A percentile compares a stretch with the other conserved stretches of the same genome.
phyloP scores from a whole-genome alignment of 92 coral and sea anemone genomes.

The Palythoa grandiflora region DNA sequence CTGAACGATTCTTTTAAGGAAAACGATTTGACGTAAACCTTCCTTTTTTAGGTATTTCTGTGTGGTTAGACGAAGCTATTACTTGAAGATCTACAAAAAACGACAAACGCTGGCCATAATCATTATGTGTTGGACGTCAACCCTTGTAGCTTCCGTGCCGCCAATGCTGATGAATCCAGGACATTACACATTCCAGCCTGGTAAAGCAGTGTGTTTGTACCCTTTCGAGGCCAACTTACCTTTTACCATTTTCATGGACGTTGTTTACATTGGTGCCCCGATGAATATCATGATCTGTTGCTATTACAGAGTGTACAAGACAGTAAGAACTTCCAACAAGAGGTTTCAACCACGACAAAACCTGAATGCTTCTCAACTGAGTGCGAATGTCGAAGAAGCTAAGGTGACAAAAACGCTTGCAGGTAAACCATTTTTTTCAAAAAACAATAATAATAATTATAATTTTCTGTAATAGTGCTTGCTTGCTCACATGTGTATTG shows the following conservation, averaged over 20 bases:
- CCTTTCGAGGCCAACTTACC: constrained; percentile 74
- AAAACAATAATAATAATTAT: background rate
- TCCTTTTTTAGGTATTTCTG: constrained; percentile 64
- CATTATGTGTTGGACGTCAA: constrained; percentile 50
- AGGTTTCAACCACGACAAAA: constrained; percentile 55
- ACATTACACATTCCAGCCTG: constrained; percentile 76
- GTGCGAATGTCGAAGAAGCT: constrained; percentile 82
- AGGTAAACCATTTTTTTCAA: background rate
- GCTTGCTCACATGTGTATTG: too few relatives aligned
- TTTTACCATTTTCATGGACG: constrained; percentile 66
- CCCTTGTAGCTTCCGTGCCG: constrained; percentile 65
- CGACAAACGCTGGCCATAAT: constrained; percentile 45
- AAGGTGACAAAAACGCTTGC: constrained; percentile 81
- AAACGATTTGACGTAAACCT: background rate
- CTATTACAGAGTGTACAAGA: constrained; percentile 65
- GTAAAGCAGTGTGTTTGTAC: constrained; percentile 83
- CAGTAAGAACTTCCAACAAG: constrained; percentile 64
- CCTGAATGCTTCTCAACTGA: constrained; percentile 38
- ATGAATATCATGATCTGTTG: constrained; percentile 60
- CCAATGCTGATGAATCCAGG: constrained; percentile 62
- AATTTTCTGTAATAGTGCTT: too few relatives aligned
- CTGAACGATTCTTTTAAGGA: background rate
- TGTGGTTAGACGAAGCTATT: constrained; percentile 64
- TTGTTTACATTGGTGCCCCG: constrained; percentile 61
- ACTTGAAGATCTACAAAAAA: constrained; percentile 51